phyloP scores from a whole-genome alignment of 2,797 vertebrate genomes.

The Malacoctenus gilli region DNA sequence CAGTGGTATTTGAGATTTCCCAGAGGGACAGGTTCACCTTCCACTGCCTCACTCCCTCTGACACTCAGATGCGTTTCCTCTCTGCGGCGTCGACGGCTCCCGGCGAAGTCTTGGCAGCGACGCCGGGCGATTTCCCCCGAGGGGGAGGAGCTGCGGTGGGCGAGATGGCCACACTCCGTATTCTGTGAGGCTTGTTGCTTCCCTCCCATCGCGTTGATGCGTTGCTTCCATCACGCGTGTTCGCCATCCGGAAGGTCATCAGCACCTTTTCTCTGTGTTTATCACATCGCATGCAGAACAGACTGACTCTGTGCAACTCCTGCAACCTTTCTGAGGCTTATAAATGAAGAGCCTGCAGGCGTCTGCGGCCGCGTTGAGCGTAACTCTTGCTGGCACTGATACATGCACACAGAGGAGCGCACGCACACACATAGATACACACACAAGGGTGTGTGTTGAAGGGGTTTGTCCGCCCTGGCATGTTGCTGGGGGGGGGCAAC shows the following conservation, averaged over 20 bases:
- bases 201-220: conserved; percentile 1
- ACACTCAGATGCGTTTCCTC: neutral
- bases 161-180: neutral
- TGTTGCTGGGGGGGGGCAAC: neutral
- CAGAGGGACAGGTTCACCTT: conserved; percentile 20
- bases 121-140: neutral
- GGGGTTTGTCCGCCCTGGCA: too few relatives aligned
- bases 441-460: neutral
- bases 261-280: conserved; percentile 17
- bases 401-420: neutral
- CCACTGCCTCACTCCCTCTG: conserved; percentile 1
- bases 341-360: conserved; percentile 11
- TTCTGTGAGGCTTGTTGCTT: conserved; percentile 4
- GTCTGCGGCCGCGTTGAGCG: conserved; percentile 18
- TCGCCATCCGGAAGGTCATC: conserved; percentile 15
- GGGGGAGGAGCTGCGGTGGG: neutral
- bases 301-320: too few relatives aligned
- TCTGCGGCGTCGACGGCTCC: conserved; percentile 8
- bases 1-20: neutral
- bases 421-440: neutral
- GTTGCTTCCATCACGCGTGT: neutral
- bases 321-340: conserved; percentile 14
- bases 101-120: conserved; percentile 4
- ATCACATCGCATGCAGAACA: conserved; percentile 5
- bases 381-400: conserved; percentile 10